Base-by-base conservation (phyloP, 1,140 invertebrate species). In the Ostrea edulis region DNA sequence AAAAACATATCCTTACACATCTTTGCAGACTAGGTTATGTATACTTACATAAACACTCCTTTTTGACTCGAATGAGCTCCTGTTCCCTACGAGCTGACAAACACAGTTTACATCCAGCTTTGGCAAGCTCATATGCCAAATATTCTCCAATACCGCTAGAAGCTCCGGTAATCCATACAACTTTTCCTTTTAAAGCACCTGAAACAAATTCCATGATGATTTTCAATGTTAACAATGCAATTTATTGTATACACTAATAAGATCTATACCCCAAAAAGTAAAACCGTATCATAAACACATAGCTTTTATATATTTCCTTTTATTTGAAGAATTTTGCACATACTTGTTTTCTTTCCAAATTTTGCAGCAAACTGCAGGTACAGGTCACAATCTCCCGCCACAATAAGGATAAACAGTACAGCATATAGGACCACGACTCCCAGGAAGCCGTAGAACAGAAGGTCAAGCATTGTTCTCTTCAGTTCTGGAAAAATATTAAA, bases 81-180 rank as follows among this genome's bases (percentile, higher is more conserved):
- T 95, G 93, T 92, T 96, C 94, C 89, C 97, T 96, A 58, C 97
- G 96, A 0, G 98, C 97, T n/a, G 97, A 97, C 14, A 98, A 93
- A 14, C 97, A 96, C 35, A 98, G 92, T 93, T 97, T 97, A 20
- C 96, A 97, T 12, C 97, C 97, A 89, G 95, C 95, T 91, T 96
- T 96, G 7, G 97, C 97, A 55, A 98, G 94, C 52, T 96, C 96
- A 87, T 97, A 96, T 0, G 97, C 97, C 82, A 98, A 94, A 89
- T 96, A 93, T 95, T 98, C 97, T 17, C 98, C 98, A 91, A 98
- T 98, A 29, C 98, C 98, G 95, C 97, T 97, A 0, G 97, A 98
- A 14, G 97, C 97, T 65, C 98, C 98, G 2, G 97, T 98, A 91
- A 98, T 97, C 97, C 98, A 98, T 0, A 98, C 96, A 8, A 98